Conservation (phyloP, 2,797 vertebrate species). For the Labeo calbasu region DNA sequence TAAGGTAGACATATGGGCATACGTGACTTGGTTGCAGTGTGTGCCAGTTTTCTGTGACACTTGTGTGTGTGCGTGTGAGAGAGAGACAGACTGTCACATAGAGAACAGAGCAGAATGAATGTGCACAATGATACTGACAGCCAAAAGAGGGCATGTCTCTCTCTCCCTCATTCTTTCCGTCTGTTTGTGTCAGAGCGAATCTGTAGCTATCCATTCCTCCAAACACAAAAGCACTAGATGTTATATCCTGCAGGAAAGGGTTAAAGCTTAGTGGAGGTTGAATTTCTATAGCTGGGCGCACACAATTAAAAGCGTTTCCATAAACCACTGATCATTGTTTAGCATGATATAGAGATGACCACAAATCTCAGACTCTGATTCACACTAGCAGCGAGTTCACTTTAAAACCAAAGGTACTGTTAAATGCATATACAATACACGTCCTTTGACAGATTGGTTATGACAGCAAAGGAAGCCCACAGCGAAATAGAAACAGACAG, state of each 20-base stretch:
- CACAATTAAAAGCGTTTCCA: neutral
- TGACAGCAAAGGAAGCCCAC: conserved; percentile 27
- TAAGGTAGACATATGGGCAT: neutral
- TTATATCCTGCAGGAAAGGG: conserved; percentile 4
- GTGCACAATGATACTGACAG: conserved; percentile 39
- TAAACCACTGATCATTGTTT: neutral
- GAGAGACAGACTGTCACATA: conserved; percentile 28
- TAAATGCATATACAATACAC: conserved; percentile 25
- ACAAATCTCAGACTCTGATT: neutral
- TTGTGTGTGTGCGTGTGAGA: neutral
- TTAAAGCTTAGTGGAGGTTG: neutral
- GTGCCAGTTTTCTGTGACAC: neutral
- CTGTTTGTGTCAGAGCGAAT: conserved; percentile 37
- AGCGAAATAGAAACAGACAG: conserved; percentile 29
- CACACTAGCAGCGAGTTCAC: conserved; percentile 19
- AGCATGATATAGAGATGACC: neutral
- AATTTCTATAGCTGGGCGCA: neutral
- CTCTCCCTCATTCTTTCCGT: conserved; percentile 11
- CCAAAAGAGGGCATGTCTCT: conserved; percentile 24
- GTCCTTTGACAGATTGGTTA: conserved; percentile 2
- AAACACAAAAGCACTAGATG: neutral
- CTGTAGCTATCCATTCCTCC: neutral
- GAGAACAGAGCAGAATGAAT: conserved; percentile 35
- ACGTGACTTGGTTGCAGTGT: neutral
- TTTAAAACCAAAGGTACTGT: conserved; percentile 3